phyloP scores from a whole-genome alignment of 1,140 invertebrate species.

The Lasioglossum baleicum region DNA sequence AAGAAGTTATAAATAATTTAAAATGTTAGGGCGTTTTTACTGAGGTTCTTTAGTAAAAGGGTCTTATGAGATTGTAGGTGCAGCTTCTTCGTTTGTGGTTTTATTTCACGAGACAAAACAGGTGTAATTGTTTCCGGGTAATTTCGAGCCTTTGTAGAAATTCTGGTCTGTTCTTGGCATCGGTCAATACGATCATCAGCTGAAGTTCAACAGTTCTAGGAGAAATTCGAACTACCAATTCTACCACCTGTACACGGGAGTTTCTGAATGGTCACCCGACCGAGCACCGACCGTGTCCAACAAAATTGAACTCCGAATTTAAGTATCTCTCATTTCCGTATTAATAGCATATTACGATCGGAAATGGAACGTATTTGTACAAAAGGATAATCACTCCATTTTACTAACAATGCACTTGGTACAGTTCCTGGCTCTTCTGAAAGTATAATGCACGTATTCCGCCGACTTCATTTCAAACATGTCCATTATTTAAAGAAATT shows the following conservation, averaged over 20 bases:
- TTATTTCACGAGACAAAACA: not conserved
- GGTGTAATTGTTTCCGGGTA: not conserved
- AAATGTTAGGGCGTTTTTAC: too few relatives aligned
- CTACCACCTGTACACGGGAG: not conserved
- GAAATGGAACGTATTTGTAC: not conserved
- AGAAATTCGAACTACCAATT: constrained; percentile 6
- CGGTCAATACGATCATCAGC: not conserved
- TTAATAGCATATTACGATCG: not conserved
- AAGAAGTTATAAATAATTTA: too few relatives aligned
- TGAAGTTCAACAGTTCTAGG: not conserved
- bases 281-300: not conserved
- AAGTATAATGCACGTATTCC: not conserved
- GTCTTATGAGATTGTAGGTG: not conserved
- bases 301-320: not conserved
- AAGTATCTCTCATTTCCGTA: not conserved
- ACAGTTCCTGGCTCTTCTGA: not conserved
- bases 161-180: not conserved
- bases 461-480: too few relatives aligned
- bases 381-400: not conserved
- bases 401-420: not conserved
- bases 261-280: not conserved
- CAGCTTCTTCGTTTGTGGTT: not conserved
- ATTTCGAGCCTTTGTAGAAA: not conserved
- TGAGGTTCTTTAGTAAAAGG: not conserved
- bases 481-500: too few relatives aligned